Conservation (phyloP, 2,113 vertebrate genomes). For the Prinia subflava region DNA sequence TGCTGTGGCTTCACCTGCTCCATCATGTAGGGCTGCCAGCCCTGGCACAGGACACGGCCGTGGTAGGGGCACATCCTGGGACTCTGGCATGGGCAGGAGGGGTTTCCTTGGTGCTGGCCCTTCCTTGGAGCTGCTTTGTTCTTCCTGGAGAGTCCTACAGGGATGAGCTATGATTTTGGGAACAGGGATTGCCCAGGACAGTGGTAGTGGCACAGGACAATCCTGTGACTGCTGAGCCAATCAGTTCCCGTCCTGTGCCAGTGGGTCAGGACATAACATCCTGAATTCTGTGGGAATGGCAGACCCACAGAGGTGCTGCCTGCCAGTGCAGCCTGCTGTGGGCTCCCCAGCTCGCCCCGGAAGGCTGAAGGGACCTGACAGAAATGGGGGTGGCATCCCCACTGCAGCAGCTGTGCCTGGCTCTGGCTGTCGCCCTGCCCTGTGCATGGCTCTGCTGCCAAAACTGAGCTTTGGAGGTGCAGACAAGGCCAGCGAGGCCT, state of each 20-base stretch:
- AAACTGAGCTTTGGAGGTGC: neutral
- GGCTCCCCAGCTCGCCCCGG: neutral
- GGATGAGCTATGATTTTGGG: neutral
- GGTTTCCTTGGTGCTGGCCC: neutral
- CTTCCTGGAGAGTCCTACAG: neutral
- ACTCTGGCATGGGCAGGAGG: neutral
- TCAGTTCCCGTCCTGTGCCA: neutral
- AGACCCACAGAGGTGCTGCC: neutral
- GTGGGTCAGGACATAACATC: neutral
- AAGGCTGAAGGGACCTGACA: neutral
- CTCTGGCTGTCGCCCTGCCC: neutral
- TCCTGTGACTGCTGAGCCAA: neutral
- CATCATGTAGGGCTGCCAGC: conserved; percentile 76
- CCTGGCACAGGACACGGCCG: neutral
- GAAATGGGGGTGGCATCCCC: neutral
- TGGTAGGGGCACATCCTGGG: neutral
- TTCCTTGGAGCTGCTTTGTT: neutral
- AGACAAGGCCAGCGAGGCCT: neutral
- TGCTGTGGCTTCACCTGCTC: conserved; percentile 90
- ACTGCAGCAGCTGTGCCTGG: neutral
- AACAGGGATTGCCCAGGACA: neutral
- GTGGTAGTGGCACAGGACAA: neutral
- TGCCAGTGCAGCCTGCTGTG: neutral
- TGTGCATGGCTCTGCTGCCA: neutral
- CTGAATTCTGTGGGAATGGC: no score